Conservation (phyloP, 2,888 invertebrate species). For the Microplitis manilae region DNA sequence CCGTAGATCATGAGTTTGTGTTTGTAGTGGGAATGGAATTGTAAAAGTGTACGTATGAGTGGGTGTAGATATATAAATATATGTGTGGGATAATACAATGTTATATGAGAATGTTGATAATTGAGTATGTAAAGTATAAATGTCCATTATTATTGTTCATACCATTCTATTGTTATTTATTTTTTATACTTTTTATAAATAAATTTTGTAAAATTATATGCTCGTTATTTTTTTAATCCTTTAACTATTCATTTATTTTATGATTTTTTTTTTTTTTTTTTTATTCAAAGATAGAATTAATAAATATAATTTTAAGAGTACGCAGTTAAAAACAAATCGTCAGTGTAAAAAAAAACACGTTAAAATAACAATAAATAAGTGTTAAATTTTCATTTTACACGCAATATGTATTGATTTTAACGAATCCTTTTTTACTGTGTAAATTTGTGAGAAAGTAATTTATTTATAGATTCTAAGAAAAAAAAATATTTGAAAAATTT, state of each 20-base stretch:
- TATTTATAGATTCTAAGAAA: too few relatives aligned
- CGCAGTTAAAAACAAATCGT: too few relatives aligned
- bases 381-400: too few relatives aligned
- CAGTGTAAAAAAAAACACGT: too few relatives aligned
- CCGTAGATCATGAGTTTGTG: constrained; percentile 5
- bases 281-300: neutral
- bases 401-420: too few relatives aligned
- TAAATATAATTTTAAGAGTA: too few relatives aligned
- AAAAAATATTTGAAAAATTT: too few relatives aligned
- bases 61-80: neutral
- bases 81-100: neutral
- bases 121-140: neutral
- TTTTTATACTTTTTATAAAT: constrained; percentile 53
- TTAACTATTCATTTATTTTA: neutral
- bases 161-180: constrained; percentile 43
- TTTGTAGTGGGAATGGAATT: constrained; percentile 17
- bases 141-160: constrained; percentile 22
- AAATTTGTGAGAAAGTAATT: too few relatives aligned
- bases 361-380: too few relatives aligned
- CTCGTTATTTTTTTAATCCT: neutral
- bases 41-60: neutral
- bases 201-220: constrained; percentile 33
- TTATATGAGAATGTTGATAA: neutral
- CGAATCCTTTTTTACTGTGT: too few relatives aligned
- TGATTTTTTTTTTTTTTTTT: neutral